phyloP scores from a whole-genome alignment of 1,140 invertebrate species.

The Aphidius gifuensis region DNA sequence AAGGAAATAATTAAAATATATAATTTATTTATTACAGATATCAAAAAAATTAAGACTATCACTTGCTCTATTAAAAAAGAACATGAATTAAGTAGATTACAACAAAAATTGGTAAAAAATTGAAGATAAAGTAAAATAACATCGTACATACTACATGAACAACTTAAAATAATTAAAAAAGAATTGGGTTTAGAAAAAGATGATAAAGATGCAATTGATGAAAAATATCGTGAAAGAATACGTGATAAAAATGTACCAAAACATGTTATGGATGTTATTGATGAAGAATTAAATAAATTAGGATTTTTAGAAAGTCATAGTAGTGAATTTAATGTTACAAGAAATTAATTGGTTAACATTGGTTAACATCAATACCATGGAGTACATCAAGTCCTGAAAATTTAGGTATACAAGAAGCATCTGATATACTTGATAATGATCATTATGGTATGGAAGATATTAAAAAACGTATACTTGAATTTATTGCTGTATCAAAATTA shows the following conservation, averaged over 20 bases:
- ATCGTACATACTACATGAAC: slow-evolving; percentile 94
- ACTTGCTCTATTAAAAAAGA: slow-evolving; percentile 94
- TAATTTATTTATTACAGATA: slow-evolving; percentile 65
- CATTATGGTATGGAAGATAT: slow-evolving; percentile 99
- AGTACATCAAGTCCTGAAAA: slow-evolving; percentile 90
- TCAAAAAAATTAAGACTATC: slow-evolving; percentile 86
- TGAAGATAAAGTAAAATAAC: slow-evolving; percentile 98
- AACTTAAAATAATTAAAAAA: slow-evolving; percentile 98
- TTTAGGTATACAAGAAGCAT: slow-evolving; percentile 81
- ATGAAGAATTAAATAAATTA: slow-evolving; percentile 95
- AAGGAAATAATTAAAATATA: no score
- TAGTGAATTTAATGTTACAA: slow-evolving; percentile 96
- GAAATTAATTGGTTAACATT: slow-evolving; percentile 99
- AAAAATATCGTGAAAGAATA: slow-evolving; percentile 89
- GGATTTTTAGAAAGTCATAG: slow-evolving; percentile 96
- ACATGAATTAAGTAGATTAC: slow-evolving; percentile 91
- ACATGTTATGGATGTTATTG: slow-evolving; percentile 90
- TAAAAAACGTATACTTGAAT: slow-evolving; percentile 97
- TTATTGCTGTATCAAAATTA: slow-evolving; percentile 96
- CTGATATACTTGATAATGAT: slow-evolving; percentile 89
- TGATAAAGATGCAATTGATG: slow-evolving; percentile 97
- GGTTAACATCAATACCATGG: slow-evolving; percentile 97
- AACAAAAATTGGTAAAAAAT: slow-evolving; percentile 96
- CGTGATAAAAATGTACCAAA: slow-evolving; percentile 86
- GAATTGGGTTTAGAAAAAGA: slow-evolving; percentile 98